These are phyloP conservation scores for Haliclystus octoradiatus DNA, from an alignment of 30 jellyfish, hydroid and myxozoan genomes.

Conservation along the genomic window DNA sequence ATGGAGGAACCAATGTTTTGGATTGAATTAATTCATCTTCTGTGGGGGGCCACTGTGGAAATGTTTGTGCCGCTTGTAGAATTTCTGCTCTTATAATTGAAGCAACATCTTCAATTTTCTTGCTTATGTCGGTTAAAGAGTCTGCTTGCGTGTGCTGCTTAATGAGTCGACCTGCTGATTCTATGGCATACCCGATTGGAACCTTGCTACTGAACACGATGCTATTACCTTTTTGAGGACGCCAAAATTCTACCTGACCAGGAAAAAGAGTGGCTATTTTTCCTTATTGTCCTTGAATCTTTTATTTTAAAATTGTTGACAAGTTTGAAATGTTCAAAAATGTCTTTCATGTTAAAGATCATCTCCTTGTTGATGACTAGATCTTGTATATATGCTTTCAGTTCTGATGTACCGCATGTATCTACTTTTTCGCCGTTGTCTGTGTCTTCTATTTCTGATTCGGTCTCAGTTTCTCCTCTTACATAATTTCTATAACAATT, in stretches of 20 bases:
- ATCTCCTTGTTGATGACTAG: conserved; percentile 12
- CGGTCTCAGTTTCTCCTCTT: not conserved
- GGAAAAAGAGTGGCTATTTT: not conserved
- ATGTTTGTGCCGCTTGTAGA: not conserved
- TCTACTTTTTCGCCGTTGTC: too few species aligned
- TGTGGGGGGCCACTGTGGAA: conserved; percentile 23
- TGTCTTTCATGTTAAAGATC: conserved; percentile 9
- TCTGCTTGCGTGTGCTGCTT: not conserved
- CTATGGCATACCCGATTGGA: conserved; percentile 1
- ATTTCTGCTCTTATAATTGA: conserved; percentile 16
- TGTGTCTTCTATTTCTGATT: not conserved
- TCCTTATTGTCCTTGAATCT: conserved; percentile 2
- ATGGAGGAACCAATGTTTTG: conserved; percentile 14
- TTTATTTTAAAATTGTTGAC: not conserved
- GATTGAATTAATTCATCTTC: conserved; percentile 15
- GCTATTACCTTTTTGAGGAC: conserved; percentile 3
- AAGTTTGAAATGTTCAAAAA: not conserved
- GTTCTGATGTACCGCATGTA: not conserved
- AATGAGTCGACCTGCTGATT: not conserved
- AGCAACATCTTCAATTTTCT: conserved; percentile 16
- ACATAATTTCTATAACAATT: not conserved
- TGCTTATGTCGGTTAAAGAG: not conserved
- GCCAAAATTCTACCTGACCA: conserved; percentile 8
- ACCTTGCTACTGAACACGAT: conserved; percentile 4
- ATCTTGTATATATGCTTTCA: not conserved